Evolutionary conservation across 2,888 invertebrate species (phyloP), one percentile per base, ranked within the genome.

Genomic region (Zele albiditarsus): DNA sequence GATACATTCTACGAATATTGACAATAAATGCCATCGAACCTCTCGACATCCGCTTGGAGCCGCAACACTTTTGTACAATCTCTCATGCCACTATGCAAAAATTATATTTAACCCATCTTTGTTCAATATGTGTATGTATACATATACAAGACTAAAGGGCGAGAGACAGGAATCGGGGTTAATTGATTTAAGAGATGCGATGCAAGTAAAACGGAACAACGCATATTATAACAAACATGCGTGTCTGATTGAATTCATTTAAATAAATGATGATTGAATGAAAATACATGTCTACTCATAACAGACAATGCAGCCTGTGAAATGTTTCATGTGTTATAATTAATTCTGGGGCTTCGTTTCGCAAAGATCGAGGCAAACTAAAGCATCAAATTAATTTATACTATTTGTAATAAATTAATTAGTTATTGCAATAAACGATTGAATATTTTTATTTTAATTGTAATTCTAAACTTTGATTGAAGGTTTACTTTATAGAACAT

Each of bases 171-270:
- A 71, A 71, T 71, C 62, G 46, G 70, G 62, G 62, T 71, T 71
- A 71, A 71, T 71, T 71, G 70, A 71, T 62, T 71, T 71, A 28
- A 60, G 46, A 71, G 62, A 71, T 71, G 62, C 70, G 42, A 62
- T 46, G 70, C 27, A 62, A 60, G 42, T 71, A 71, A 28, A 71
- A 62, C 46, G 70, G 31, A 46, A 71, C 38, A 60, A 71, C 46
- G 46, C n/a, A 27, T n/a, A 62, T 27, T 28, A 71, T 71, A 42
- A 71, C 62, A 20, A 28, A 53, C 20, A 53, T 58, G 38, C n/a
- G 46, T 46, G 10, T n/a, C n/a, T 62, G 46, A 71, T 69, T 46
- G 20, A 42, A 38, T 27, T 38, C 27, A 60, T 60, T 38, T 60
- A 33, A 70, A 57, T 53, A 53, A 53, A 20, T 53, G 8, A n/a